Conservation (phyloP, 2,888 invertebrate genomes). For the Ophioninae sp. region DNA sequence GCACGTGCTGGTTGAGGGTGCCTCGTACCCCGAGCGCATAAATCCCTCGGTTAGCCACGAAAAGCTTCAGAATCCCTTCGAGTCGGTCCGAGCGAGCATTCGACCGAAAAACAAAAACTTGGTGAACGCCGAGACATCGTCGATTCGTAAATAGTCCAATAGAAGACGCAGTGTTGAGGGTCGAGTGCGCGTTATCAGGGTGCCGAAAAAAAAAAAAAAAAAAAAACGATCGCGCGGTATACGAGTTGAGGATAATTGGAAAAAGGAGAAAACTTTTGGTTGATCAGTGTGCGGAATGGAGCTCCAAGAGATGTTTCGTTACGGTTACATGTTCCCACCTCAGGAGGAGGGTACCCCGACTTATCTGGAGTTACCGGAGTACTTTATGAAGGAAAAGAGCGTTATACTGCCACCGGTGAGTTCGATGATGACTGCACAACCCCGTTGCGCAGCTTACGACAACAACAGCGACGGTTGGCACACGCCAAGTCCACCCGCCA, state of each 20-base stretch:
- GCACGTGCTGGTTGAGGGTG: constrained; percentile 80
- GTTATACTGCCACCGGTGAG: constrained; percentile 74
- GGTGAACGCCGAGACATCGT: background rate
- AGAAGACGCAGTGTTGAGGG: background rate
- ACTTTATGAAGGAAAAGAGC: constrained; percentile 72
- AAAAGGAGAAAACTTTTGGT: constrained; percentile 9
- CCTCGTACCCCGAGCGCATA: constrained; percentile 78
- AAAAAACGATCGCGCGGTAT: background rate
- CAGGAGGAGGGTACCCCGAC: constrained; percentile 74
- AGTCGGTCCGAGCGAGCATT: constrained; percentile 60
- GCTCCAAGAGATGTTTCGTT: constrained; percentile 79
- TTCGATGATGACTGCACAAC: constrained; percentile 66
- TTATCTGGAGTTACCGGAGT: constrained; percentile 76
- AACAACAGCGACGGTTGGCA: constrained; percentile 79
- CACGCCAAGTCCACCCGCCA: constrained; percentile 78
- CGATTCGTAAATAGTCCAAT: background rate
- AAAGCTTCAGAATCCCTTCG: constrained; percentile 75
- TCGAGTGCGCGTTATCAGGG: constrained; percentile 22
- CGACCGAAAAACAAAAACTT: background rate
- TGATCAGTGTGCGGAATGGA: constrained; percentile 70
- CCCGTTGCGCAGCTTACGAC: constrained; percentile 67
- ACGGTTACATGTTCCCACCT: constrained; percentile 78
- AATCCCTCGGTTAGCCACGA: constrained; percentile 71
- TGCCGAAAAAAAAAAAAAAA: background rate
- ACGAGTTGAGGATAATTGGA: background rate